Percentiles rank a stretch among this genome's conserved stretches.
phyloP scores from a whole-genome alignment of 2,888 invertebrate genomes.

The Petrolisthes cinctipes region DNA sequence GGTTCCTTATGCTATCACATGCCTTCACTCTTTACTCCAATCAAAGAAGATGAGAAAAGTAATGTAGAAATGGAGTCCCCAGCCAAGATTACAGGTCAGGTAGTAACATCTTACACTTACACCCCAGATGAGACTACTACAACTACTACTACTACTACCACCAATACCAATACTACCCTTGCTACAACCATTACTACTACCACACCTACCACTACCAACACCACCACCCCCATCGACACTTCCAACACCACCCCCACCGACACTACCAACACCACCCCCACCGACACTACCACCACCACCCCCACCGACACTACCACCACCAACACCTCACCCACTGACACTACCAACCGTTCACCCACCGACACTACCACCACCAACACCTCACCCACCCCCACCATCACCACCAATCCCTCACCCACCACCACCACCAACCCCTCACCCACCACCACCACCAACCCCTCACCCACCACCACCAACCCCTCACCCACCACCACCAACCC shows the following conservation, averaged over 20 bases:
- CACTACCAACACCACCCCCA: background rate
- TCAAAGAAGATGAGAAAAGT: background rate
- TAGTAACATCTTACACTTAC: too few relatives aligned
- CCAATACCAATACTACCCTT: background rate
- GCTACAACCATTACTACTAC: background rate
- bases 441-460: background rate
- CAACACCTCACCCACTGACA: background rate
- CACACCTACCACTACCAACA: background rate
- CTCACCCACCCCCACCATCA: background rate
- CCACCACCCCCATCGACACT: background rate
- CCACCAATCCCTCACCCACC: background rate
- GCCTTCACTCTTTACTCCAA: background rate
- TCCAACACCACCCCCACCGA: conserved; percentile 1
- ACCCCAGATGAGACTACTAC: background rate
- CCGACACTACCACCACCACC: background rate
- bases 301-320: too few relatives aligned
- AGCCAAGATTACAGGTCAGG: too few relatives aligned
- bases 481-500: background rate
- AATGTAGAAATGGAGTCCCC: too few relatives aligned
- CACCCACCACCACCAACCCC: conserved; percentile 8
- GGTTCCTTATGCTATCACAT: background rate
- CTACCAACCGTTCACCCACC: background rate
- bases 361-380: conserved; percentile 22
- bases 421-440: background rate
- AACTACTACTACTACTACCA: background rate